Evolutionary conservation across 2,113 vertebrate genomes (phyloP).

Genomic region (Prolemur simus): DNA sequence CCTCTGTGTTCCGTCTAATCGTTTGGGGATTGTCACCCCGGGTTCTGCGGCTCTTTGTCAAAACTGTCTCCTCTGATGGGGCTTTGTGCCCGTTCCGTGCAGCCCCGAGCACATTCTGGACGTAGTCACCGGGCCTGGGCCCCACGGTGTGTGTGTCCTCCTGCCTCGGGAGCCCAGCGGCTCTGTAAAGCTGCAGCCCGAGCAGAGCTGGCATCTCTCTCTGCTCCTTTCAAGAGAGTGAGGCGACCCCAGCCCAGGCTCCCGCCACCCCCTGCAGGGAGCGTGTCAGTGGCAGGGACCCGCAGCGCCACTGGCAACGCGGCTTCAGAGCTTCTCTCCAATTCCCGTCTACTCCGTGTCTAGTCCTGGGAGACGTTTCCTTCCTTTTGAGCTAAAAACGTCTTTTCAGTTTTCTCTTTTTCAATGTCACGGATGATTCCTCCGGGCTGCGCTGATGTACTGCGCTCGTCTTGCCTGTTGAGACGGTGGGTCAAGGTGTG

Average conservation of each 20-base stretch:
- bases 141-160: neutral
- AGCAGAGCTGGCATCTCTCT: too few relatives aligned
- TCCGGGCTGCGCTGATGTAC: neutral
- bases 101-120: neutral
- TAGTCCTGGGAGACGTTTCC: neutral
- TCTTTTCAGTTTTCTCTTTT: neutral
- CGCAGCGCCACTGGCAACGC: too few relatives aligned
- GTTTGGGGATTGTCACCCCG: neutral
- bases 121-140: neutral
- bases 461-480: neutral
- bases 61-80: neutral
- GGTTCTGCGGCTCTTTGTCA: neutral
- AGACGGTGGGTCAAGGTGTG: neutral
- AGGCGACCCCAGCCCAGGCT: neutral
- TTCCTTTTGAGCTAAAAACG: neutral
- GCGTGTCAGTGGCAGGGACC: too few relatives aligned
- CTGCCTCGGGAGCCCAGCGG: too few relatives aligned
- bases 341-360: fast-evolving
- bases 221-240: too few relatives aligned
- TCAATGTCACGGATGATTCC: neutral
- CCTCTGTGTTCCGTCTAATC: neutral
- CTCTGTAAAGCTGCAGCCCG: neutral
- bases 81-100: neutral
- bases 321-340: neutral
- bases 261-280: neutral